Evolutionary conservation across 2,797 vertebrate species (phyloP), one percentile per base, ranked within the genome.

Genomic region (Graptemys geographica): DNA sequence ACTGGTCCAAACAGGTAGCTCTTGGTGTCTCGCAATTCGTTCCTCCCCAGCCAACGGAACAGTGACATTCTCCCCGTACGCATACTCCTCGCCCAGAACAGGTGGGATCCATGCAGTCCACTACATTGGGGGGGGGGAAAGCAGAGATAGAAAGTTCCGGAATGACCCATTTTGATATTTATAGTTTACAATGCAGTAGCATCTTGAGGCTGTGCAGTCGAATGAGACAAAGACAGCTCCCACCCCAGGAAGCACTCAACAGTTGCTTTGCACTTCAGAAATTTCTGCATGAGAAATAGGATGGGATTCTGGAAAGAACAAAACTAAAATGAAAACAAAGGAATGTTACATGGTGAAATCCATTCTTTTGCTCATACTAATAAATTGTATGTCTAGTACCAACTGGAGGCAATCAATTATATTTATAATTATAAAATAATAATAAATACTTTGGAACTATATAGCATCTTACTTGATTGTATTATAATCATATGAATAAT

Each of bases 61-160:
- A 99, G 98, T 99, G 99, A 94, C 99, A 99, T 95, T 99, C 99
- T 92, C 99, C 99, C 92, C 99, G 98, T 56, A 99, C 99, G 0
- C 99, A 99, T 44, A 99, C 99, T 0, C 99, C 99, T 83, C 99
- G 99, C 81, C 99, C 99, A 0, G 99, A 99, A 97, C 99, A 99
- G 0, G 99, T 99, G 3, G 99, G 99, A 96, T 99, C 99, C 98
- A 99, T 98, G 97, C 99, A 99, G 97, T 99, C 99, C 98, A 99
- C 99, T 99, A 93, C 31, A 3, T 1, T 59, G 0, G 18, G 79
- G 56, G 79, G 56, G 87, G 74, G 69, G 59, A 3, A 86, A 97
- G 11, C 89, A 49, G 2, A 91, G 25, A 79, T 18, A 85, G 15
- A 18, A 49, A 85, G 87, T 78, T 59, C 41, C 84, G 27, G 8